Evolutionary conservation across 2,888 invertebrate species (phyloP).

Genomic region (Thera obeliscata): DNA sequence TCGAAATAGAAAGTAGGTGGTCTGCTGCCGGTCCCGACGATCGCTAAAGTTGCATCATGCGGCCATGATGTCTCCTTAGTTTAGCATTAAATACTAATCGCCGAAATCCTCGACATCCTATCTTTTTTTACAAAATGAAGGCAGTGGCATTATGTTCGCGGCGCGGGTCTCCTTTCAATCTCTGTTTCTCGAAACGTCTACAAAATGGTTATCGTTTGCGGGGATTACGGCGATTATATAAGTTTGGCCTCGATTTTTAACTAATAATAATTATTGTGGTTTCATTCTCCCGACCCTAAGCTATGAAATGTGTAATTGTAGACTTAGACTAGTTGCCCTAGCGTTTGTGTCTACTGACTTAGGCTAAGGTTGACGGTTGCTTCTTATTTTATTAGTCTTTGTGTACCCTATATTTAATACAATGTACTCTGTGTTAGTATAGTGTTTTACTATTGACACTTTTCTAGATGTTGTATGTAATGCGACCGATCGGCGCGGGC

Average conservation of each 20-base stretch:
- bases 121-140: conserved; percentile 10
- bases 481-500: conserved; percentile 62
- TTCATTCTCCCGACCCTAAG: conserved; percentile 67
- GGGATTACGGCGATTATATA: conserved; percentile 49
- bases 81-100: conserved; percentile 64
- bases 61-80: conserved; percentile 80
- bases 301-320: conserved; percentile 82
- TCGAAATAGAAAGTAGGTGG: conserved; percentile 39
- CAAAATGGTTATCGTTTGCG: conserved; percentile 33
- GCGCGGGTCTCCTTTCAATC: conserved; percentile 14
- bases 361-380: conserved; percentile 62
- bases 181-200: conserved; percentile 4
- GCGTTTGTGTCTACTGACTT: conserved; percentile 50
- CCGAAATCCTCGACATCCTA: conserved; percentile 53
- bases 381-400: conserved; percentile 60
- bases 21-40: conserved; percentile 57
- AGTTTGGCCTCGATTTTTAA: conserved; percentile 81
- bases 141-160: conserved; percentile 9
- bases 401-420: conserved; percentile 61
- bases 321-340: conserved; percentile 48
- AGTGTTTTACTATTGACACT: conserved; percentile 60
- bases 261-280: conserved; percentile 48
- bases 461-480: conserved; percentile 55
- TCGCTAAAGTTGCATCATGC: conserved; percentile 77
- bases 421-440: conserved; percentile 59